Evolutionary conservation across 2,888 invertebrate genomes (phyloP).

Genomic region (Arge pagana): DNA sequence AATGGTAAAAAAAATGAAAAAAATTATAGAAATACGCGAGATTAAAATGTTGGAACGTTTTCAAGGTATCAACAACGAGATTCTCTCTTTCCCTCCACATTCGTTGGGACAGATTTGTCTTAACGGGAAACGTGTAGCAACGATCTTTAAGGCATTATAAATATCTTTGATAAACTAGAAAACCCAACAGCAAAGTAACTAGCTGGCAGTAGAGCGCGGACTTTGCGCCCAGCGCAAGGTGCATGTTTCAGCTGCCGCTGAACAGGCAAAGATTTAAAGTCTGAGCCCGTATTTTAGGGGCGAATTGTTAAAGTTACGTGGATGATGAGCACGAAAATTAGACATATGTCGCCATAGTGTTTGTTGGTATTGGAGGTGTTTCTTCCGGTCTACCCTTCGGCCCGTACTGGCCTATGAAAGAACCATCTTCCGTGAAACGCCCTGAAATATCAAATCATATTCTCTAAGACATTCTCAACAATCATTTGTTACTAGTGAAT

Average conservation of each 20-base stretch:
- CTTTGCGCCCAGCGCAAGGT: slow-evolving; percentile 57
- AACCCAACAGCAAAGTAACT: slow-evolving; percentile 49
- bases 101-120: too few species aligned
- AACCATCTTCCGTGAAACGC: slow-evolving; percentile 96
- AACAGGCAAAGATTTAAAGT: slow-evolving; percentile 44
- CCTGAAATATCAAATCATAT: slow-evolving; percentile 62
- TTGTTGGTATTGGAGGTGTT: slow-evolving; percentile 59
- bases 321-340: slow-evolving; percentile 49
- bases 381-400: slow-evolving; percentile 64
- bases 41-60: neutral
- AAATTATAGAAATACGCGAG: slow-evolving; percentile 14
- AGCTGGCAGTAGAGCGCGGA: slow-evolving; percentile 56
- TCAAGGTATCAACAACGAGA: too few species aligned
- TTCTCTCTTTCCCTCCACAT: too few species aligned
- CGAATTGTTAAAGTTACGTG: slow-evolving; percentile 44
- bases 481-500: slow-evolving; percentile 6
- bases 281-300: slow-evolving; percentile 51
- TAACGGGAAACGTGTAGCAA: slow-evolving; percentile 6
- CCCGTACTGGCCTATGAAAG: slow-evolving; percentile 96
- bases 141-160: slow-evolving; percentile 14
- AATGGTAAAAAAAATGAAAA: slow-evolving; percentile 8
- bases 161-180: slow-evolving; percentile 34
- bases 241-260: slow-evolving; percentile 48
- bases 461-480: slow-evolving; percentile 21
- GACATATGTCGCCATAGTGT: slow-evolving; percentile 70